Conservation (phyloP, 2,113 vertebrate species). For the Synchiropus splendidus region DNA sequence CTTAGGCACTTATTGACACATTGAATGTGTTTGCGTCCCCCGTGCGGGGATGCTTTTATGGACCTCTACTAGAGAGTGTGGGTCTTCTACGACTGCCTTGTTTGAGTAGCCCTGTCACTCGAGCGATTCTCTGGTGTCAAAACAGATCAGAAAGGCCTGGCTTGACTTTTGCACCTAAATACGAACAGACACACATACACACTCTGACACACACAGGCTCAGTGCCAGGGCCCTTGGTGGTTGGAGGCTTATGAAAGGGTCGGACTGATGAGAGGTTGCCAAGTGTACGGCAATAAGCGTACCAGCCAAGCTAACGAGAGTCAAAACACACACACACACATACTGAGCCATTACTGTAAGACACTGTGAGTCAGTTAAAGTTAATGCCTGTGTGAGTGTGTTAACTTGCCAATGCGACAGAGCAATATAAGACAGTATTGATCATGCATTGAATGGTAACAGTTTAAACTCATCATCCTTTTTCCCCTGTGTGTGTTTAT, state of each 20-base stretch:
- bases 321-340: constrained; percentile 37
- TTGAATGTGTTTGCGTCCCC: constrained; percentile 54
- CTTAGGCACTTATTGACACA: constrained; percentile 52
- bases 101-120: constrained; percentile 68
- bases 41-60: constrained; percentile 49
- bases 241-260: constrained; percentile 67
- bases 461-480: constrained; percentile 42
- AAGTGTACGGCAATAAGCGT: constrained; percentile 57
- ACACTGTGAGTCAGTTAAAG: constrained; percentile 13
- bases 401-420: constrained; percentile 67
- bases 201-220: constrained; percentile 29
- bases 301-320: constrained; percentile 61
- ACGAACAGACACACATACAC: constrained; percentile 19
- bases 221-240: constrained; percentile 63
- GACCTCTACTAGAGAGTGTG: constrained; percentile 22
- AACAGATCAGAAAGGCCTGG: constrained; percentile 68
- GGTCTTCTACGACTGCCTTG: constrained; percentile 43
- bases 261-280: constrained; percentile 60
- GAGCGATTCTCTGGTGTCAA: constrained; percentile 66
- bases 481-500: constrained; percentile 38
- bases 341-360: constrained; percentile 15
- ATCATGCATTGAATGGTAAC: constrained; percentile 56
- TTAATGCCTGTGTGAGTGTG: constrained; percentile 5
- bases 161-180: constrained; percentile 53
- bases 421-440: constrained; percentile 58